Percentiles rank a stretch among this genome's conserved stretches.
Conservation (phyloP, 2,113 vertebrate genomes). For the Carassius carassius region DNA sequence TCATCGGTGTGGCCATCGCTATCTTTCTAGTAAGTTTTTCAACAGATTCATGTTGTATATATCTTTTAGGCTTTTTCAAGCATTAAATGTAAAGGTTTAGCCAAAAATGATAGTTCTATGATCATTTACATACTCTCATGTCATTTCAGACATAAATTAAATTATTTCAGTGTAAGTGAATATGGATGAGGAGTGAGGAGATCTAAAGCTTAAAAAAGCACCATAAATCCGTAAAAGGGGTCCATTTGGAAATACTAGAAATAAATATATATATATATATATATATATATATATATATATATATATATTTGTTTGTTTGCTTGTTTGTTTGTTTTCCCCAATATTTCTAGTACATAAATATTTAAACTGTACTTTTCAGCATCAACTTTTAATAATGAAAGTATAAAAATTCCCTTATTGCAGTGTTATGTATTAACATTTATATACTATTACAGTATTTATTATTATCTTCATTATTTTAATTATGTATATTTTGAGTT, state of each 20-base stretch:
- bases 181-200: neutral
- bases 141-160: neutral
- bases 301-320: too few species aligned
- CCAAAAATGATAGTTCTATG: neutral
- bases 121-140: neutral
- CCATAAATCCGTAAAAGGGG: too few species aligned
- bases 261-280: too few species aligned
- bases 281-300: too few species aligned
- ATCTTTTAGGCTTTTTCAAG: neutral
- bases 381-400: neutral
- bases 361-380: neutral
- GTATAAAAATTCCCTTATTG: neutral
- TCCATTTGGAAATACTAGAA: too few species aligned
- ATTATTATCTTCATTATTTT: neutral
- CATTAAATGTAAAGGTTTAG: neutral
- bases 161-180: neutral
- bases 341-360: neutral
- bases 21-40: constrained; percentile 89
- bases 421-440: neutral
- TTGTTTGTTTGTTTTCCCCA: too few species aligned
- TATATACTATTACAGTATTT: neutral
- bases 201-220: neutral
- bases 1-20: constrained; percentile 92
- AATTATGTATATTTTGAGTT: neutral
- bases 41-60: neutral